Evolutionary conservation across 2,113 vertebrate species (phyloP).

Genomic region (Paedocypris sp.): DNA sequence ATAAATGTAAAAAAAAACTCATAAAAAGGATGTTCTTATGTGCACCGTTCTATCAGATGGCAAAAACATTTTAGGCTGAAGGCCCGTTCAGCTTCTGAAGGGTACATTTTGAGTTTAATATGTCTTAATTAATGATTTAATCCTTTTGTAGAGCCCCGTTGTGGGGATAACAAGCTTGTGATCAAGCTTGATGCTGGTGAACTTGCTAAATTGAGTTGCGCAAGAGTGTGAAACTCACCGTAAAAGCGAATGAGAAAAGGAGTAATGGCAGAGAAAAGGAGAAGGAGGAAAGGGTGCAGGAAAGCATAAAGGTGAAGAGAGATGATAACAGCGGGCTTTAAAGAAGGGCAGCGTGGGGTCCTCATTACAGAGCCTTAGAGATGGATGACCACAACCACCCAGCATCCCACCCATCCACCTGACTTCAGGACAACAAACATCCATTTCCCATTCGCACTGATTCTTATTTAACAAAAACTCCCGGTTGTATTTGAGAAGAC

Average conservation of each 20-base stretch:
- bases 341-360: constrained; percentile 27
- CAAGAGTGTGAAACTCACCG: constrained; percentile 10
- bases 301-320: constrained; percentile 15
- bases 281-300: constrained; percentile 10
- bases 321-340: constrained; percentile 26
- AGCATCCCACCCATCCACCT: constrained; percentile 14
- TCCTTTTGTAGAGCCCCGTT: constrained; percentile 21
- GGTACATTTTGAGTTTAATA: constrained; percentile 34
- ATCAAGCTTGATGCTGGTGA: constrained; percentile 25
- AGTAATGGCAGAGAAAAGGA: not conserved
- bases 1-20: too few species aligned
- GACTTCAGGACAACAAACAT: not conserved
- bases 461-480: not conserved
- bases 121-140: constrained; percentile 34
- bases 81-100: constrained; percentile 17
- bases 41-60: too few species aligned
- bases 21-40: too few species aligned
- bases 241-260: not conserved
- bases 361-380: constrained; percentile 26
- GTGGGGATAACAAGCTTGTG: constrained; percentile 28
- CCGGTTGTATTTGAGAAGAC: not conserved
- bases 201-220: constrained; percentile 18
- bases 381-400: constrained; percentile 13
- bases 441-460: not conserved
- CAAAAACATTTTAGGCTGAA: not conserved